A percentile compares a stretch with the other conserved stretches of the same genome.
phyloP scores from a whole-genome alignment of 2,888 invertebrate species.

The Tuberolachnus salignus region DNA sequence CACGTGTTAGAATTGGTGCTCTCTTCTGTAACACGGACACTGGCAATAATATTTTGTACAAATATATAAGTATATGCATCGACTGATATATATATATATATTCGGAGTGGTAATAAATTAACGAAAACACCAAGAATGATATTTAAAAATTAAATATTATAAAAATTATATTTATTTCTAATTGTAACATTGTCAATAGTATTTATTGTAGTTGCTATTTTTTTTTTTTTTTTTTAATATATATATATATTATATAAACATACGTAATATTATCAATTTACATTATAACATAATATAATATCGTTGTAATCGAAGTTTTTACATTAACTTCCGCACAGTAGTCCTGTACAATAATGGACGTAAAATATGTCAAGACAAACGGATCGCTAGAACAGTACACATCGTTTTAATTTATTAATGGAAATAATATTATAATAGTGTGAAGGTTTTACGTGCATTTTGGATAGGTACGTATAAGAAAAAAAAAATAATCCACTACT shows the following conservation, averaged over 20 bases:
- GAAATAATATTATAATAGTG: too few species aligned
- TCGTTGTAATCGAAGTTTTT: conserved; percentile 30
- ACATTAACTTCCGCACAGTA: conserved; percentile 8
- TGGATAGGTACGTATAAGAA: conserved; percentile 25
- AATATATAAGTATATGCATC: too few species aligned
- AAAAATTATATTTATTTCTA: conserved; percentile 57
- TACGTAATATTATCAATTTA: conserved; percentile 40
- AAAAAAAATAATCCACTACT: conserved; percentile 43
- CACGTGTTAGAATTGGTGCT: too few species aligned
- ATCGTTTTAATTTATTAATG: conserved; percentile 14
- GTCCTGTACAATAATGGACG: conserved; percentile 26
- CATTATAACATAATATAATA: conserved; percentile 51
- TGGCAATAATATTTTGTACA: too few species aligned
- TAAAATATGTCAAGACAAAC: conserved; percentile 7
- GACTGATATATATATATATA: too few species aligned
- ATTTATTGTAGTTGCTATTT: conserved; percentile 40
- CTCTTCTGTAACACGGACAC: too few species aligned
- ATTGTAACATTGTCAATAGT: conserved; percentile 54
- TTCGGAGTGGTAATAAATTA: neutral
- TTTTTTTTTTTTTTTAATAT: too few species aligned
- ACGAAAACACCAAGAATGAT: neutral
- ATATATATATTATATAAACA: conserved; percentile 46
- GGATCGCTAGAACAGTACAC: conserved; percentile 31
- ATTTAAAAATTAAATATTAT: conserved; percentile 54
- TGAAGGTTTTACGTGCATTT: conserved; percentile 44